Percentiles rank a stretch among this genome's conserved stretches.
These are phyloP conservation scores for Perognathus longimembris DNA, from an alignment of 2,113 vertebrate species.

Conservation along the genomic window DNA sequence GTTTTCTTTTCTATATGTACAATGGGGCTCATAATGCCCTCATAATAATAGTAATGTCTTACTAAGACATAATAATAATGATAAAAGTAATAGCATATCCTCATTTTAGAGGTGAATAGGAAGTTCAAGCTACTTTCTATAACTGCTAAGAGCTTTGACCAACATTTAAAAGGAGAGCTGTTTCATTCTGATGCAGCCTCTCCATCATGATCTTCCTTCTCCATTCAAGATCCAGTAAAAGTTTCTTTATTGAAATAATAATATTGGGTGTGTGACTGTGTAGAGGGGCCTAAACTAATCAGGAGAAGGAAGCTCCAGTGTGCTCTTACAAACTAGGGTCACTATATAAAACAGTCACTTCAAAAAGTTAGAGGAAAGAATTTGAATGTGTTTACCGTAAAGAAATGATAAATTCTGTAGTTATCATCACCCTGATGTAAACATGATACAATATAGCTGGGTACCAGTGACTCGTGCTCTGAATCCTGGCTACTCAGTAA, in stretches of 20 bases:
- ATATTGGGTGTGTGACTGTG: too few relatives aligned
- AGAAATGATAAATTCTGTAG: not conserved
- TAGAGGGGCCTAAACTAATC: not conserved
- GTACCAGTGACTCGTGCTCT: too few relatives aligned
- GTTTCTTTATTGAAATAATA: not conserved
- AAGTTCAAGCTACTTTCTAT: not conserved
- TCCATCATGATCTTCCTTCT: not conserved
- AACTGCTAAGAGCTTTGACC: fast-evolving
- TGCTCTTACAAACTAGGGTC: too few relatives aligned
- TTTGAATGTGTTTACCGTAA: not conserved
- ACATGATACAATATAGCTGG: not conserved
- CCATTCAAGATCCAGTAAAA: not conserved
- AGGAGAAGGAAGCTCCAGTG: too few relatives aligned
- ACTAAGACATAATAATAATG: too few relatives aligned
- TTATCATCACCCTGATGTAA: not conserved
- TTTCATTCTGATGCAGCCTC: not conserved
- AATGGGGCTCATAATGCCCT: not conserved
- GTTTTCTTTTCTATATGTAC: not conserved
- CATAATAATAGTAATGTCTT: too few relatives aligned
- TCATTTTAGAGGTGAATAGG: not conserved
- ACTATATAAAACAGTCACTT: not conserved
- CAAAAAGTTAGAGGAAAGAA: not conserved
- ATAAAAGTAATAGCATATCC: not conserved
- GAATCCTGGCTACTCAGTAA: too few relatives aligned
- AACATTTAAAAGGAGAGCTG: not conserved